Evolutionary conservation across 1,140 invertebrate genomes (phyloP).

Genomic region (Apis cerana): DNA sequence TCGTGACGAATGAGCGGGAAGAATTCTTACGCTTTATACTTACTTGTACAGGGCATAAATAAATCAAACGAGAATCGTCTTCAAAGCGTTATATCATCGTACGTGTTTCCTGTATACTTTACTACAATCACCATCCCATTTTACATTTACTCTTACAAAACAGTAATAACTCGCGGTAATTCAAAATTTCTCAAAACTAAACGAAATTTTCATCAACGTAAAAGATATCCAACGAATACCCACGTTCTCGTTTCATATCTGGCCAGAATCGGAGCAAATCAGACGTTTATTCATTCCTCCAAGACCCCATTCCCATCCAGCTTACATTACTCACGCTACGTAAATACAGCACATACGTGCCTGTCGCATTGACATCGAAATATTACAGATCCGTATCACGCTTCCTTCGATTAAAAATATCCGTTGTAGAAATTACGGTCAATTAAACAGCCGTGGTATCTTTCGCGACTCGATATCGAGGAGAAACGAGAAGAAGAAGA

Average conservation of each 20-base stretch:
- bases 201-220: neutral
- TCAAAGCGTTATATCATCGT: neutral
- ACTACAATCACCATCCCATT: too few species aligned
- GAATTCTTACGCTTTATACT: neutral
- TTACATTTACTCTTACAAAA: neutral
- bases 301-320: neutral
- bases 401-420: conserved; percentile 25
- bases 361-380: neutral
- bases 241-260: neutral
- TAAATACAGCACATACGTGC: neutral
- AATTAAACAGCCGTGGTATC: conserved; percentile 31
- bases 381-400: neutral
- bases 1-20: neutral
- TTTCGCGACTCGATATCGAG: conserved; percentile 21
- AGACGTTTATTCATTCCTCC: conserved; percentile 2
- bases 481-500: neutral
- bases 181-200: neutral
- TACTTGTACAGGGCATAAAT: neutral
- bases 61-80: neutral
- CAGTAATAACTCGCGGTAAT: accelerated
- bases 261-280: neutral
- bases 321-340: neutral
- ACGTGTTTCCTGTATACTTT: neutral
- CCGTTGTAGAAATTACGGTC: conserved; percentile 30
- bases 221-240: neutral